Percentiles rank a stretch among this genome's conserved stretches.
Evolutionary conservation across 2,797 vertebrate genomes (phyloP).

Genomic region (Sandelia bainsii): DNA sequence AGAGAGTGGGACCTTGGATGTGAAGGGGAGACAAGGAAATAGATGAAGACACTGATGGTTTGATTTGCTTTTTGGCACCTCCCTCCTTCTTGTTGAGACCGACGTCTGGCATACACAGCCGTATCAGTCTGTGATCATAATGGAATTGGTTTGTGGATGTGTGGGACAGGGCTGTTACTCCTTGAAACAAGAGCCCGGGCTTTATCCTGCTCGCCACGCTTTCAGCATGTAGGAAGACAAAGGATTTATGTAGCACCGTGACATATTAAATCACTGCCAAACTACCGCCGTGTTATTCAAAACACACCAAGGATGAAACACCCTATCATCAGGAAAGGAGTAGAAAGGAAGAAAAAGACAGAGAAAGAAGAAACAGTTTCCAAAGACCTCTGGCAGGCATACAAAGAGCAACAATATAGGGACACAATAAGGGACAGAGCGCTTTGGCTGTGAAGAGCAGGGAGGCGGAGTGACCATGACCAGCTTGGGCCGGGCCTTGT

Average conservation of each 20-base stretch:
- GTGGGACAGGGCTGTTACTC: slow-evolving; percentile 54
- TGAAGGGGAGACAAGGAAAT: slow-evolving; percentile 66
- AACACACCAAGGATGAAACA: slow-evolving; percentile 67
- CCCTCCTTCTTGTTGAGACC: slow-evolving; percentile 48
- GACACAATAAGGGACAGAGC: slow-evolving; percentile 48
- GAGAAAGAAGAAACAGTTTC: slow-evolving; percentile 48
- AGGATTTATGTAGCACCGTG: slow-evolving; percentile 77
- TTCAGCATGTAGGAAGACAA: slow-evolving; percentile 76
- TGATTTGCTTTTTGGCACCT: slow-evolving; percentile 60
- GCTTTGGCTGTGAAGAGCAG: slow-evolving; percentile 38
- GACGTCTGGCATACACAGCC: slow-evolving; percentile 49
- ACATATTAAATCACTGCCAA: slow-evolving; percentile 78
- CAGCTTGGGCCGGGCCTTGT: slow-evolving; percentile 60
- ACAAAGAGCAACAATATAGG: slow-evolving; percentile 64
- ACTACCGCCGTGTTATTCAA: slow-evolving; percentile 72
- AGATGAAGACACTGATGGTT: slow-evolving; percentile 62
- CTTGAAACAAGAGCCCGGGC: slow-evolving; percentile 66
- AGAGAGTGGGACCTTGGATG: slow-evolving; percentile 58
- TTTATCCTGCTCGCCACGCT: slow-evolving; percentile 67
- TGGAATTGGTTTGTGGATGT: slow-evolving; percentile 77
- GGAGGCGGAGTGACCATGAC: slow-evolving; percentile 39
- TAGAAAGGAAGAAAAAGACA: slow-evolving; percentile 17
- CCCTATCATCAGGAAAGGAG: slow-evolving; percentile 54
- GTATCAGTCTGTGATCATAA: slow-evolving; percentile 79
- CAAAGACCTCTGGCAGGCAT: slow-evolving; percentile 63